Conservation (phyloP, 2,113 vertebrate genomes). For the Sceloporus undulatus region DNA sequence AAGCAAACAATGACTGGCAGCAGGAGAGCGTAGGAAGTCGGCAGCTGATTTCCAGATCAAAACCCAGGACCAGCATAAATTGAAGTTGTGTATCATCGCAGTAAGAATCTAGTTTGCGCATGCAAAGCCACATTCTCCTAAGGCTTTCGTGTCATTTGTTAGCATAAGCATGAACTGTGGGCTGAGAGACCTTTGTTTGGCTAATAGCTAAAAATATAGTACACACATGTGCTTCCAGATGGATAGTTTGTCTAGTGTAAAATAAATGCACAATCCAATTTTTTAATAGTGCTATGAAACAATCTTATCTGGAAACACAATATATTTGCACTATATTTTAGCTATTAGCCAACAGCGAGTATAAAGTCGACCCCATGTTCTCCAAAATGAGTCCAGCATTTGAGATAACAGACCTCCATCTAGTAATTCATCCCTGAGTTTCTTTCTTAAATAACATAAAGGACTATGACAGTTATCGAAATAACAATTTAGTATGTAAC, state of each 20-base stretch:
- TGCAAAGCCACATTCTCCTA: not conserved
- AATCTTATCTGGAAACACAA: too few relatives aligned
- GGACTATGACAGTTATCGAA: not conserved
- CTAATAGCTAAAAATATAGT: not conserved
- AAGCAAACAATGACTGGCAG: not conserved
- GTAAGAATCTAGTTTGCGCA: not conserved
- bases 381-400: not conserved
- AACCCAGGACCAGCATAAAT: not conserved
- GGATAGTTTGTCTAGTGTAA: not conserved
- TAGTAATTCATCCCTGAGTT: not conserved
- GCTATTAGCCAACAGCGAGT: too few relatives aligned
- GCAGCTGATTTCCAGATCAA: not conserved
- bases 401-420: not conserved
- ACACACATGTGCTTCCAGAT: not conserved
- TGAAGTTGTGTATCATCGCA: not conserved
- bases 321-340: too few relatives aligned
- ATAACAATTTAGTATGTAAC: not conserved
- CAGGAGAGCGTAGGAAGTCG: too few relatives aligned
- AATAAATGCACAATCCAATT: too few relatives aligned
- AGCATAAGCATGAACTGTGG: not conserved
- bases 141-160: not conserved
- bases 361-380: too few relatives aligned
- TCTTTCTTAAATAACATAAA: too few relatives aligned
- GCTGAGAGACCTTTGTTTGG: not conserved
- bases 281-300: too few relatives aligned